Conservation (phyloP, 2,888 invertebrate genomes). For the Lithophane ornitopus region DNA sequence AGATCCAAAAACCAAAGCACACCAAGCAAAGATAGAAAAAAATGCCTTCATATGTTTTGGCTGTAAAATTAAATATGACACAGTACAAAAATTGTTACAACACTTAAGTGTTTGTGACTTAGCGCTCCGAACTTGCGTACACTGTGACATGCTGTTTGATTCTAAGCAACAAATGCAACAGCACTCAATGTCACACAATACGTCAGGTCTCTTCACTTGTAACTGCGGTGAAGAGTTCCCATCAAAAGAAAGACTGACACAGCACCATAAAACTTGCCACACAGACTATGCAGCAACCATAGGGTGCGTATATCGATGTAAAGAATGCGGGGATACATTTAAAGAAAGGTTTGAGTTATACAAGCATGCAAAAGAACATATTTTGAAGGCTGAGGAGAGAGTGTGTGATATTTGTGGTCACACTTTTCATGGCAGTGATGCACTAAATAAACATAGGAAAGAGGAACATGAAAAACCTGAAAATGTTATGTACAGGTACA, state of each 20-base stretch:
- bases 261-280: slow-evolving; percentile 81
- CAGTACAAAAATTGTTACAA: slow-evolving; percentile 79
- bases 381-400: slow-evolving; percentile 77
- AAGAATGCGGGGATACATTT: slow-evolving; percentile 82
- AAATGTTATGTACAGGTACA: slow-evolving; percentile 78
- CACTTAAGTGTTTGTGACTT: slow-evolving; percentile 84
- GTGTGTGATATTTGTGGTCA: slow-evolving; percentile 85
- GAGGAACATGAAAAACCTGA: slow-evolving; percentile 76
- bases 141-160: slow-evolving; percentile 82
- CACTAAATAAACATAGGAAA: slow-evolving; percentile 78
- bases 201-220: slow-evolving; percentile 71
- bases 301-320: slow-evolving; percentile 83
- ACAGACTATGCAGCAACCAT: slow-evolving; percentile 76
- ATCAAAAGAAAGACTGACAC: slow-evolving; percentile 75
- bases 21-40: slow-evolving; percentile 66
- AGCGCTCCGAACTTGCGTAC: slow-evolving; percentile 81
- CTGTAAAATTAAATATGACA: slow-evolving; percentile 81
- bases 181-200: slow-evolving; percentile 78
- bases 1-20: slow-evolving; percentile 72
- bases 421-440: slow-evolving; percentile 76
- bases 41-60: slow-evolving; percentile 80
- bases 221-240: slow-evolving; percentile 80
- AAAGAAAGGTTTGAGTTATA: slow-evolving; percentile 82
- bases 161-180: slow-evolving; percentile 84
- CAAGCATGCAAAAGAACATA: slow-evolving; percentile 83